Evolutionary conservation across 2,888 invertebrate species (phyloP).

Genomic region (Nezara viridula): DNA sequence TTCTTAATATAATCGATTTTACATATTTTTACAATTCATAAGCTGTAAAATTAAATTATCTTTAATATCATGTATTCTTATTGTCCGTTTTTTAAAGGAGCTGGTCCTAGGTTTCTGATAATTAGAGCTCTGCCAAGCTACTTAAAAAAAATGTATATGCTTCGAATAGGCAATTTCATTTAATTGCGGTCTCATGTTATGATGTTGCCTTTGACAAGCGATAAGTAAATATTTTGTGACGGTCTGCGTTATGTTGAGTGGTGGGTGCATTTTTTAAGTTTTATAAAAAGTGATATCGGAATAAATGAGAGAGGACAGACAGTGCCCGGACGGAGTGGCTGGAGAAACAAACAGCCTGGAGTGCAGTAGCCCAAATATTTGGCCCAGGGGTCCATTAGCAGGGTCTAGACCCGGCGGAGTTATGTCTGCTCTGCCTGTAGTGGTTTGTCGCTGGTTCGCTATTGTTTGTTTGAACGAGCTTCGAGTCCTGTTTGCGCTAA

Average conservation of each 20-base stretch:
- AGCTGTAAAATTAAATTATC: no score
- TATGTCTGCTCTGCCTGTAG: no score
- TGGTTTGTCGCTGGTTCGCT: no score
- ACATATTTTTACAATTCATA: no score
- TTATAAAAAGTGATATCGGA: background rate
- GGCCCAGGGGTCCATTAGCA: background rate
- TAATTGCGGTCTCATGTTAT: background rate
- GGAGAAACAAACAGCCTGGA: constrained; percentile 19
- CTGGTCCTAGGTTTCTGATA: no score
- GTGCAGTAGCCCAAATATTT: constrained; percentile 42
- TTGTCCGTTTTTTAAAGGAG: no score
- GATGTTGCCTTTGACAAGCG: background rate
- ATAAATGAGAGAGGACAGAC: background rate
- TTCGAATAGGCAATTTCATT: background rate
- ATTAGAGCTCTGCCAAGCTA: no score
- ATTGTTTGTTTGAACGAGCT: background rate
- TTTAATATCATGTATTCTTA: no score
- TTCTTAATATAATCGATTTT: no score
- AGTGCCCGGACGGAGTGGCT: background rate
- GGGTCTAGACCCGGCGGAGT: background rate
- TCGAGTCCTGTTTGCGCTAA: background rate
- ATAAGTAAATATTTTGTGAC: background rate
- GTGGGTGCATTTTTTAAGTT: background rate
- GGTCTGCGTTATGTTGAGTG: constrained; percentile 18
- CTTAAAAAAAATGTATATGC: no score